A percentile compares a stretch with the other conserved stretches of the same genome.
Evolutionary conservation across 2,797 vertebrate genomes (phyloP).

Genomic region (Mormyrops attenuatus): DNA sequence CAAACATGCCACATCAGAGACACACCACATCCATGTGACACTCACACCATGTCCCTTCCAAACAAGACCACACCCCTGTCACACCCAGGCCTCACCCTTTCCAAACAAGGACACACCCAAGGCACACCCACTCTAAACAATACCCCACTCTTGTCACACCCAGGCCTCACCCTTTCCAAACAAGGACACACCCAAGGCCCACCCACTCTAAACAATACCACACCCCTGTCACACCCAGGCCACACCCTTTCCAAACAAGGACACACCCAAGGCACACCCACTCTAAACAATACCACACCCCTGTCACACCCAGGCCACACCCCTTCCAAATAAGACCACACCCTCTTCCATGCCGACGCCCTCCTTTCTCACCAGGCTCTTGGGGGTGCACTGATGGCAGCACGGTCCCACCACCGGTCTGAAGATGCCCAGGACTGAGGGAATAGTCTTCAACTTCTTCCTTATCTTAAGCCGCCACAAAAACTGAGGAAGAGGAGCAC

Average conservation of each 20-base stretch:
- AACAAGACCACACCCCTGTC: background rate
- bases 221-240: background rate
- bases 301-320: background rate
- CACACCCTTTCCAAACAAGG: background rate
- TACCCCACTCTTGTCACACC: background rate
- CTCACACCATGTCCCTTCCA: too few species aligned
- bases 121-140: background rate
- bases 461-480: constrained; percentile 57
- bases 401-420: constrained; percentile 69
- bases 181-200: background rate
- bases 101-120: background rate
- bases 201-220: background rate
- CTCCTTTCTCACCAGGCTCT: constrained; percentile 73
- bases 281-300: background rate
- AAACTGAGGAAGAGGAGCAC: constrained; percentile 37
- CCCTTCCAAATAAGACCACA: background rate
- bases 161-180: background rate
- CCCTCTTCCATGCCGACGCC: background rate
- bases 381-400: constrained; percentile 81
- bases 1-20: background rate
- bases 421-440: constrained; percentile 67
- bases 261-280: background rate
- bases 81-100: background rate
- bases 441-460: constrained; percentile 59
- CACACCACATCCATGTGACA: background rate